Conservation (phyloP, 2,113 vertebrate genomes). For the Meriones unguiculatus region DNA sequence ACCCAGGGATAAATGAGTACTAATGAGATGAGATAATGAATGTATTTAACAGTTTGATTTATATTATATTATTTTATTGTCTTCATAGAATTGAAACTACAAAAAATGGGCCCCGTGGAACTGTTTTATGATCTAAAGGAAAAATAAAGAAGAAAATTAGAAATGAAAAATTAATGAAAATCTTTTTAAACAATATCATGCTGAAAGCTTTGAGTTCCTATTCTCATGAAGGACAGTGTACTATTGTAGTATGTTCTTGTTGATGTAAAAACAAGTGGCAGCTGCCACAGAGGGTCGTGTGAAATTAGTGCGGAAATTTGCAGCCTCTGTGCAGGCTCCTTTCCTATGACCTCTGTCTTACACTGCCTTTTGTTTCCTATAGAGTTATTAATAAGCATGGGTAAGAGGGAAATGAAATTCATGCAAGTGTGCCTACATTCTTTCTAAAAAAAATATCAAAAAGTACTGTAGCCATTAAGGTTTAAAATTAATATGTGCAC, state of each 20-base stretch:
- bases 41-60: background rate
- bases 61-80: constrained; percentile 31
- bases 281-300: background rate
- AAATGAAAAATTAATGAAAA: background rate
- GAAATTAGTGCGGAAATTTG: background rate
- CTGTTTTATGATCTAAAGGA: background rate
- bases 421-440: background rate
- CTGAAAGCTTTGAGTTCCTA: background rate
- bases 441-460: constrained; percentile 51
- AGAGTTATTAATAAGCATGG: constrained; percentile 34
- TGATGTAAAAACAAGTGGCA: background rate
- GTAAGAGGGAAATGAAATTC: constrained; percentile 49
- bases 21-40: constrained; percentile 26
- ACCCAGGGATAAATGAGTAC: background rate
- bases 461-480: background rate
- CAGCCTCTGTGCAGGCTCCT: background rate
- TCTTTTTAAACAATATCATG: background rate
- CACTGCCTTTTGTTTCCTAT: background rate
- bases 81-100: constrained; percentile 5
- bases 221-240: background rate
- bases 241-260: background rate
- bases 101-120: background rate
- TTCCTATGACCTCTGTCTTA: constrained; percentile 56
- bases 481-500: constrained; percentile 48
- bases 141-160: background rate